phyloP scores from a whole-genome alignment of 2,797 vertebrate species.

The Sebastes matsubarae region DNA sequence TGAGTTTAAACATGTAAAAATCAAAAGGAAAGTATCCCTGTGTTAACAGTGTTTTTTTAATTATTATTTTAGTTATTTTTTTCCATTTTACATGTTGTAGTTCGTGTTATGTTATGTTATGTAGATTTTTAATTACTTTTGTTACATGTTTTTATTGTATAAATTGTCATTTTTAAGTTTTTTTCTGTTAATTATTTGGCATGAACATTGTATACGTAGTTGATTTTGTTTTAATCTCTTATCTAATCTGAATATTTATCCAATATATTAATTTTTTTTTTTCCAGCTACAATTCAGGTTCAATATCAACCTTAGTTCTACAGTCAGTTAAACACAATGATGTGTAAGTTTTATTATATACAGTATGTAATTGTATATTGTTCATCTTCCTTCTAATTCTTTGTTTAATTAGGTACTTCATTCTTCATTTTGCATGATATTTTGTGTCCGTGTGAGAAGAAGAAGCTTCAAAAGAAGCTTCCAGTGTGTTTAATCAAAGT shows the following conservation, averaged over 20 bases:
- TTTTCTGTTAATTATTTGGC: too few relatives aligned
- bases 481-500: background rate
- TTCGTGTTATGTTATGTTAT: too few relatives aligned
- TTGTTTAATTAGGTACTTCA: background rate
- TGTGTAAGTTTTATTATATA: background rate
- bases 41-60: background rate
- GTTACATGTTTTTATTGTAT: background rate
- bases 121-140: too few relatives aligned
- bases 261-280: background rate
- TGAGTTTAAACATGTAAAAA: background rate
- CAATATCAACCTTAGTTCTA: background rate
- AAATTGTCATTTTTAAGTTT: too few relatives aligned
- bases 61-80: background rate
- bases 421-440: background rate
- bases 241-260: background rate
- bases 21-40: background rate
- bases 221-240: background rate
- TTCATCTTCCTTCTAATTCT: background rate
- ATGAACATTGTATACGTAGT: too few relatives aligned
- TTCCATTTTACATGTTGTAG: background rate
- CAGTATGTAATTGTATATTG: background rate
- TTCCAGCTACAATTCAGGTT: background rate
- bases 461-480: background rate
- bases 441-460: background rate
- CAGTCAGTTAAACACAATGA: background rate